phyloP scores from a whole-genome alignment of 2,888 invertebrate genomes.

The Nephrotoma flavescens region DNA sequence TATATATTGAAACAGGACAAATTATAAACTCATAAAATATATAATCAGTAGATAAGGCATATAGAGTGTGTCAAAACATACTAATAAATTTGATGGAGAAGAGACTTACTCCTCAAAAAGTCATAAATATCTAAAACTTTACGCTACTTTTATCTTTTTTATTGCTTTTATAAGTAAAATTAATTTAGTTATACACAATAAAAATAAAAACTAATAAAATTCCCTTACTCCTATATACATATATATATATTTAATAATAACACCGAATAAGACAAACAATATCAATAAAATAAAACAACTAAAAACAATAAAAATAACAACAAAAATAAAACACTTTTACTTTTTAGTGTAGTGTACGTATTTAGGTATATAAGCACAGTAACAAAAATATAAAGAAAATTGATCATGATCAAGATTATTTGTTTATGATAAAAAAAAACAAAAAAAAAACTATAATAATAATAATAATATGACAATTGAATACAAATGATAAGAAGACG shows the following conservation, averaged over 20 bases:
- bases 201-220: neutral
- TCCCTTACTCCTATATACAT: neutral
- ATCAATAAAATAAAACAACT: neutral
- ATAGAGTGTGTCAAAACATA: neutral
- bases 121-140: neutral
- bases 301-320: neutral
- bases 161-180: neutral
- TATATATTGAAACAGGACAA: neutral
- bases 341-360: neutral
- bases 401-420: neutral
- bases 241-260: neutral
- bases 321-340: neutral
- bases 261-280: neutral
- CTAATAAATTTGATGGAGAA: neutral
- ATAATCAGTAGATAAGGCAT: neutral
- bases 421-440: neutral
- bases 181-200: neutral
- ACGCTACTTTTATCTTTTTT: neutral
- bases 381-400: neutral
- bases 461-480: neutral
- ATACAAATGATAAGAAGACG: neutral
- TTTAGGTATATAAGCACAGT: neutral
- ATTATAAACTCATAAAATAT: neutral
- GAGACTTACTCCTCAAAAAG: neutral
- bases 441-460: neutral